Conservation (phyloP, 2,113 vertebrate genomes). For the Campylomormyrus numenius region DNA sequence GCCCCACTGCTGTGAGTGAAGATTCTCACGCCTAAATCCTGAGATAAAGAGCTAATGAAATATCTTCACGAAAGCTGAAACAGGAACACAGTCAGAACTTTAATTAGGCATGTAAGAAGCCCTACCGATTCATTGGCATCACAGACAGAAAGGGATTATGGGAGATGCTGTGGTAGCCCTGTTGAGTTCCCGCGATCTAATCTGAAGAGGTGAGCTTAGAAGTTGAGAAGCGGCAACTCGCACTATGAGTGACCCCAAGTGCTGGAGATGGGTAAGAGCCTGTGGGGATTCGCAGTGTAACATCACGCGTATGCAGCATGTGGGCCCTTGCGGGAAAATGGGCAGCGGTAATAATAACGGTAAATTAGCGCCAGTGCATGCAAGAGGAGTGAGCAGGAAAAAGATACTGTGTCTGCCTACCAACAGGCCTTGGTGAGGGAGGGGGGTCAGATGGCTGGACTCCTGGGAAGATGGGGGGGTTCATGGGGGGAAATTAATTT, state of each 20-base stretch:
- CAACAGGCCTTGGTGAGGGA: not conserved
- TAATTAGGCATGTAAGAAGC: not conserved
- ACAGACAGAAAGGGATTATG: not conserved
- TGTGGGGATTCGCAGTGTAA: not conserved
- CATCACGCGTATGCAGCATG: not conserved
- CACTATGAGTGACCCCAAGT: not conserved
- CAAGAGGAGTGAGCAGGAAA: not conserved
- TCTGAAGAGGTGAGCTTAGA: not conserved
- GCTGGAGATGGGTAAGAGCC: not conserved
- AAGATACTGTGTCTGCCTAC: not conserved
- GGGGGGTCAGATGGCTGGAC: not conserved
- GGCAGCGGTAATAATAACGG: not conserved
- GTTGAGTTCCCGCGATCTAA: not conserved
- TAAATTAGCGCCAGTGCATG: conserved; percentile 10
- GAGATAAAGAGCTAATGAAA: not conserved
- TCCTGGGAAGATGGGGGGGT: not conserved
- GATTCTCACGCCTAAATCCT: not conserved
- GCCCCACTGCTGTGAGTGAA: not conserved
- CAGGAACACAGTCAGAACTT: not conserved
- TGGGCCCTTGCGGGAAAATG: not conserved
- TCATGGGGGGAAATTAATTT: not conserved
- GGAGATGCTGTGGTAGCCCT: not conserved
- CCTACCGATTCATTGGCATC: not conserved
- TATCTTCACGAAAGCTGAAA: not conserved
- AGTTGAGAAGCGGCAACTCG: not conserved